Evolutionary conservation across 2,888 invertebrate species (phyloP).

Genomic region (Thymelicus sylvestris): DNA sequence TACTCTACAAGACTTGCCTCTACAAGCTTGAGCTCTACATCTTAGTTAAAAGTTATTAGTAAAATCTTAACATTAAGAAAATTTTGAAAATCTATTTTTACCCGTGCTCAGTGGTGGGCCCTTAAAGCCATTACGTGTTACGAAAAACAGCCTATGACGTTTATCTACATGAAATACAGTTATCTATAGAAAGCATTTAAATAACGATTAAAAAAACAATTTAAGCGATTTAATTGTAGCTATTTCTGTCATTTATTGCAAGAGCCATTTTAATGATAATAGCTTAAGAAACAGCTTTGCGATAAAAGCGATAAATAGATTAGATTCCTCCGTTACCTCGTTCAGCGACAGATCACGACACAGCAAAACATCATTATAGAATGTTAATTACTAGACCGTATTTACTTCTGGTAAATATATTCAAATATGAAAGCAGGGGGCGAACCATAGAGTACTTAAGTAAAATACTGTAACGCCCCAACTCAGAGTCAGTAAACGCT

Average conservation of each 20-base stretch:
- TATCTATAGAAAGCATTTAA: not conserved
- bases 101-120: too few species aligned
- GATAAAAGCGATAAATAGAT: conserved; percentile 33
- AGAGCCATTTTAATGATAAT: conserved; percentile 23
- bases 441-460: not conserved
- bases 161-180: not conserved
- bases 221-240: not conserved
- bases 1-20: too few species aligned
- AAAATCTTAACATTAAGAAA: too few species aligned
- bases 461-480: too few species aligned
- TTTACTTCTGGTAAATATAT: conserved; percentile 33
- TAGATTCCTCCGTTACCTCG: conserved; percentile 31
- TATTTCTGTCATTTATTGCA: conserved; percentile 20
- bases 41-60: too few species aligned
- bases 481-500: too few species aligned
- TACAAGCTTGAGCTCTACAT: too few species aligned
- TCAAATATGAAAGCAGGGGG: conserved; percentile 40
- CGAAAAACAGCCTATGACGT: not conserved
- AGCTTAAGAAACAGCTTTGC: conserved; percentile 18
- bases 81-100: too few species aligned
- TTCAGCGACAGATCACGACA: conserved; percentile 62
- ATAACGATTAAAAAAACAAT: not conserved
- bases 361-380: conserved; percentile 70
- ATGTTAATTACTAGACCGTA: conserved; percentile 59
- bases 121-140: not conserved